Percentiles rank a stretch among this genome's conserved stretches.
phyloP scores from a whole-genome alignment of 2,797 vertebrate species.

The Uromys caudimaculatus region DNA sequence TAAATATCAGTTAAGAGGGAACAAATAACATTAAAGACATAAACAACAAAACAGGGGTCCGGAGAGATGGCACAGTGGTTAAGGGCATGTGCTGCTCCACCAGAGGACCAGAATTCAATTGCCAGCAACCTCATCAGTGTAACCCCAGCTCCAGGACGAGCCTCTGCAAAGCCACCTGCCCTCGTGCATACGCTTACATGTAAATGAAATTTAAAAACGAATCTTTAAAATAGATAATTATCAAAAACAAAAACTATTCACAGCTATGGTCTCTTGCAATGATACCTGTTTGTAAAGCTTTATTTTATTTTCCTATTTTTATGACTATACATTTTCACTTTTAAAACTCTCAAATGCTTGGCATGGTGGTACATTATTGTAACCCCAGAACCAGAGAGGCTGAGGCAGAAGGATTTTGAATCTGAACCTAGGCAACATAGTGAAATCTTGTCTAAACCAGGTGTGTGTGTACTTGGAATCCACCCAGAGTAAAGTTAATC shows the following conservation, averaged over 20 bases:
- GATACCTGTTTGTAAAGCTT: background rate
- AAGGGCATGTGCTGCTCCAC: background rate
- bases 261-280: background rate
- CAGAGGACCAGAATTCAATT: background rate
- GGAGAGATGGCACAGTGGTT: background rate
- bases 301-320: background rate
- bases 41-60: background rate
- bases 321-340: background rate
- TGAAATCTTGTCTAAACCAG: background rate
- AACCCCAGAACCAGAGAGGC: background rate
- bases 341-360: background rate
- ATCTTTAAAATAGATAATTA: background rate
- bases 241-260: background rate
- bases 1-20: constrained; percentile 43
- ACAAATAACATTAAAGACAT: constrained; percentile 6
- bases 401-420: background rate
- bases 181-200: background rate
- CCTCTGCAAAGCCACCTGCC: background rate
- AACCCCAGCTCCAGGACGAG: background rate
- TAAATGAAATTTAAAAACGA: background rate
- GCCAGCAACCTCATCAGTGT: background rate
- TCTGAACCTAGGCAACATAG: background rate
- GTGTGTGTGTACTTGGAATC: background rate
- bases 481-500: background rate
- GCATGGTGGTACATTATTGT: background rate